Evolutionary conservation across 1,140 invertebrate genomes (phyloP).

Genomic region (Drosophila murphyi): DNA sequence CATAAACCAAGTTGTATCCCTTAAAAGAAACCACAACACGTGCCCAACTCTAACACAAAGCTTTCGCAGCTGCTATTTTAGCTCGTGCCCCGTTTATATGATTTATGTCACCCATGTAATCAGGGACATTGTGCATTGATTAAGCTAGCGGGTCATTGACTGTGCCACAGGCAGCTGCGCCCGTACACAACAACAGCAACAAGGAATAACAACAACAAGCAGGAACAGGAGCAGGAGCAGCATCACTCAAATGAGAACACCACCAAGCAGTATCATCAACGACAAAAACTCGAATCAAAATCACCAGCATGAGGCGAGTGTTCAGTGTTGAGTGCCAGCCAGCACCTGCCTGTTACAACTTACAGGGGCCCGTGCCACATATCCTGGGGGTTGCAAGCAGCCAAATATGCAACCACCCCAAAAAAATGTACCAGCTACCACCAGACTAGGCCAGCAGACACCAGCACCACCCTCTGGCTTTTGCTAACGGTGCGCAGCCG

Average conservation of each 20-base stretch:
- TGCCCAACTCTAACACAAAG: constrained; percentile 20
- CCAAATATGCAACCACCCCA: constrained; percentile 56
- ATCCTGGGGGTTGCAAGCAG: constrained; percentile 72
- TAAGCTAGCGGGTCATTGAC: constrained; percentile 78
- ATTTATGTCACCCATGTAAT: constrained; percentile 82
- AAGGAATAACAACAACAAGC: background rate
- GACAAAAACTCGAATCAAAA: constrained; percentile 47
- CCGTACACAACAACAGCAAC: constrained; percentile 1
- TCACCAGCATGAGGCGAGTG: constrained; percentile 67
- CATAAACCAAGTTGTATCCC: too few relatives aligned
- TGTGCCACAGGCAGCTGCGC: constrained; percentile 49
- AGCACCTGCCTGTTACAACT: constrained; percentile 79
- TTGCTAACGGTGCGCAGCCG: constrained; percentile 49
- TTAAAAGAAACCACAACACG: background rate
- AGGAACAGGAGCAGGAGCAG: constrained; percentile 49
- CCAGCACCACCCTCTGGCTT: constrained; percentile 59
- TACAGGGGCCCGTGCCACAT: constrained; percentile 71
- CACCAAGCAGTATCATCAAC: constrained; percentile 34
- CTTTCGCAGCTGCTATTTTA: constrained; percentile 66
- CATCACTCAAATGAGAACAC: constrained; percentile 44
- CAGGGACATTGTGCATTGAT: constrained; percentile 53
- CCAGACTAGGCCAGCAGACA: constrained; percentile 17
- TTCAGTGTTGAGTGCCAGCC: constrained; percentile 1
- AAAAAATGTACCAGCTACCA: constrained; percentile 39
- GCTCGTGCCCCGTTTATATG: constrained; percentile 48